Base-by-base conservation (phyloP, 2,888 invertebrate species). In the Isoperla grammatica region DNA sequence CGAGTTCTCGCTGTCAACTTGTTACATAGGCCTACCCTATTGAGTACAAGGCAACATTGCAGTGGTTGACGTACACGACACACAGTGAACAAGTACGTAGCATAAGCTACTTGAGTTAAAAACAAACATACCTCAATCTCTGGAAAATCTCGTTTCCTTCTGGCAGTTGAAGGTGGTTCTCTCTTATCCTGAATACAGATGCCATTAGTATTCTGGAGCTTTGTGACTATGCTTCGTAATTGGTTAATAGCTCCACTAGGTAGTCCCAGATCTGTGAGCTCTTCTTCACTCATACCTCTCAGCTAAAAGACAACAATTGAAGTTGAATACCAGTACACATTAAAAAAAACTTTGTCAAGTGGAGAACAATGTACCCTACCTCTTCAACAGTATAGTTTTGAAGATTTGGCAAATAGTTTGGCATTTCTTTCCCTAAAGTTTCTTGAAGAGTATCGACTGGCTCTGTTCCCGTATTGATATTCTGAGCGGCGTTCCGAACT, bases 251-350 rank as follows among this genome's bases (percentile, higher is more conserved):
- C 78, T 64, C 76, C 79, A 48, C 70, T 70, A 50, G 76, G 71
- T 63, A 78, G 69, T 42, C 76, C 78, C 64, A 81, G 71, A 62
- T 85, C 84, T 61, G 81, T 77, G 67, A 84, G 73, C 71, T 84
- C 80, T 65, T 84, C 84, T 63, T 85, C 85, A 57, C 79, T 80
- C 71, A 83, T 79, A 69, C 79, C 80, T 67, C 80, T 79, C 68
- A 84, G 78, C 84, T 85, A 74, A 1, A 57, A 60, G 37, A n/a
- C n/a, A n/a, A n/a, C n/a, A n/a, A n/a, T n/a, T n/a, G n/a, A n/a
- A n/a, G n/a, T n/a, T n/a, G n/a, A n/a, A n/a, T n/a, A n/a, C n/a
- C n/a, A n/a, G n/a, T n/a, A n/a, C n/a, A n/a, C n/a, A n/a, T n/a
- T n/a, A n/a, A n/a, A n/a, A 53, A 60, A 13, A 9, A 22, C 11